Conservation (phyloP, 2,888 invertebrate genomes). For the Trichopoda pennipes region DNA sequence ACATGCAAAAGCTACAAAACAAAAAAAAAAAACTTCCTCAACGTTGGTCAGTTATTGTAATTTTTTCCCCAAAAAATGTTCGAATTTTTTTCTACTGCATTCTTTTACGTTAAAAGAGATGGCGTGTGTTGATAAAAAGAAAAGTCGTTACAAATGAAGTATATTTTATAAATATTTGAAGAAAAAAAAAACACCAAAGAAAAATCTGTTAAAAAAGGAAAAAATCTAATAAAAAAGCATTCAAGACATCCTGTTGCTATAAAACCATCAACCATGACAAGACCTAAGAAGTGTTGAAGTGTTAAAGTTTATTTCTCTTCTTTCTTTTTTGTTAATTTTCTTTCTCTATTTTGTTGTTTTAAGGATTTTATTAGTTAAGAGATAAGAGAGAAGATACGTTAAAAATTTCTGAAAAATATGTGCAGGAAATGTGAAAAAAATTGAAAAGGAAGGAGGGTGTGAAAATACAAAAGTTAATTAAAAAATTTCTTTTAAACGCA, state of each 20-base stretch:
- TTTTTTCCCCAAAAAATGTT: constrained; percentile 31
- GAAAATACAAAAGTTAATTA: constrained; percentile 65
- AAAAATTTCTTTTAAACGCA: constrained; percentile 48
- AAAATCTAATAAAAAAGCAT: constrained; percentile 69
- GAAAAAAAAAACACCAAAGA: neutral
- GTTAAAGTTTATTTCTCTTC: constrained; percentile 61
- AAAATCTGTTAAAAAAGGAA: constrained; percentile 47
- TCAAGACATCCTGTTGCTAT: constrained; percentile 71
- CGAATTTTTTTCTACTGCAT: constrained; percentile 20
- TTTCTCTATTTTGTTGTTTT: constrained; percentile 43
- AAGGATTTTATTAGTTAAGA: constrained; percentile 67
- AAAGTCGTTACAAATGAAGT: constrained; percentile 41
- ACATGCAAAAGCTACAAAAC: constrained; percentile 1
- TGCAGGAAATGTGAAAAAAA: constrained; percentile 44
- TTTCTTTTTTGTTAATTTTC: constrained; percentile 37
- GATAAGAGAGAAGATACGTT: constrained; percentile 67
- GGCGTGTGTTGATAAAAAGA: constrained; percentile 70
- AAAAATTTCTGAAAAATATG: constrained; percentile 67
- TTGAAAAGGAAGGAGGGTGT: constrained; percentile 16
- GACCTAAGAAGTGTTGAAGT: constrained; percentile 70
- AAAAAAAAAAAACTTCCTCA: constrained; percentile 33
- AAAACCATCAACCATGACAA: constrained; percentile 67
- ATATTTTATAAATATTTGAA: constrained; percentile 23
- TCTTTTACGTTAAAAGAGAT: constrained; percentile 33
- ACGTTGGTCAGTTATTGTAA: constrained; percentile 56